Conservation (phyloP, 2,888 invertebrate genomes). For the Agrochola macilenta region DNA sequence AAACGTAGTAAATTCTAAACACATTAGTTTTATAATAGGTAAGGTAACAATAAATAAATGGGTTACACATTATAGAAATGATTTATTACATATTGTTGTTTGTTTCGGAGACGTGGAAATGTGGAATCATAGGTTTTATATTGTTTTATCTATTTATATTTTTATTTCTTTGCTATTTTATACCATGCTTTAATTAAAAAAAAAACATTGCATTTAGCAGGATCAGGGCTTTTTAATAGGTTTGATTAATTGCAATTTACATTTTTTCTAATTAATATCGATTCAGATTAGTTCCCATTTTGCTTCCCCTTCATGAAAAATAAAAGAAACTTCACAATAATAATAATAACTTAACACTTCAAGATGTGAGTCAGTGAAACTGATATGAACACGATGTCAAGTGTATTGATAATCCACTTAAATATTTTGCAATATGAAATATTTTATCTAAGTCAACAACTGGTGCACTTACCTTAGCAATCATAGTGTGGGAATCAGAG, state of each 20-base stretch:
- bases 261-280: not conserved
- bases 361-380: conserved; percentile 67
- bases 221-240: not conserved
- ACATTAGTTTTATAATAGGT: not conserved
- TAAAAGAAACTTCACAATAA: conserved; percentile 49
- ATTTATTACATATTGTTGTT: not conserved
- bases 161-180: not conserved
- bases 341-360: conserved; percentile 64
- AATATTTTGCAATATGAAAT: conserved; percentile 75
- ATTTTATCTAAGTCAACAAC: conserved; percentile 70
- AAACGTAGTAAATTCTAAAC: conserved; percentile 29
- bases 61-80: no score
- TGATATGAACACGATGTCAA: conserved; percentile 67
- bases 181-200: not conserved
- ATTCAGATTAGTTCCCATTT: not conserved
- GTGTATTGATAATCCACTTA: conserved; percentile 78
- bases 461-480: conserved; percentile 61
- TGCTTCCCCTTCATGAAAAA: not conserved
- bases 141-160: not conserved
- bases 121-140: not conserved
- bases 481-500: conserved; percentile 68
- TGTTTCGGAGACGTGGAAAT: not conserved
- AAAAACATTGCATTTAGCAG: not conserved
- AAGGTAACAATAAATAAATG: not conserved
- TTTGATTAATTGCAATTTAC: not conserved